A percentile compares a stretch with the other conserved stretches of the same genome.
phyloP scores from a whole-genome alignment of 2,888 invertebrate genomes.

The Ditula angustiorana region DNA sequence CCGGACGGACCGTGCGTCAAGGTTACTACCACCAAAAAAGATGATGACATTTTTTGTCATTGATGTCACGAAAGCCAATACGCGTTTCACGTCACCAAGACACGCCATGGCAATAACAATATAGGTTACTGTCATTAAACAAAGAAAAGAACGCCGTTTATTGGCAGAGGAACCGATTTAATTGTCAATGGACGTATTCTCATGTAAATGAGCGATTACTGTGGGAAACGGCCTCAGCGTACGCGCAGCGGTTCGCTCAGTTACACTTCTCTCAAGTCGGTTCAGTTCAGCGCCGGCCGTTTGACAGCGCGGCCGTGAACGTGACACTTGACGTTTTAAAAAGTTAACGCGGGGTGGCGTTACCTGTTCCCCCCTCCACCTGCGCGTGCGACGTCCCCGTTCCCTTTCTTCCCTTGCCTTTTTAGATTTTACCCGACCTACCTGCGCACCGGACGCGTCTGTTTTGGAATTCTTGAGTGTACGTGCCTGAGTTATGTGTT shows the following conservation, averaged over 20 bases:
- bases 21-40: too few relatives aligned
- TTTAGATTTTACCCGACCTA: conserved; percentile 69
- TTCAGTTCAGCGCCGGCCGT: conserved; percentile 20
- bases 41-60: too few relatives aligned
- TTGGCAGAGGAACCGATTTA: conserved; percentile 23
- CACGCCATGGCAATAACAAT: neutral
- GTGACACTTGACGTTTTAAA: conserved; percentile 20
- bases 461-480: conserved; percentile 47
- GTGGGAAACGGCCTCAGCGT: conserved; percentile 31
- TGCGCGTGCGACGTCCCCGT: conserved; percentile 49
- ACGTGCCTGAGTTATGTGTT: conserved; percentile 49
- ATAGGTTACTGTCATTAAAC: neutral
- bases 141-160: conserved; percentile 7
- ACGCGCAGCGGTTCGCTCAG: neutral
- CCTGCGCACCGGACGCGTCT: conserved; percentile 61
- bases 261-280: neutral
- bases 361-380: conserved; percentile 55
- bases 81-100: neutral
- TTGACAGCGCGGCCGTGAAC: conserved; percentile 19
- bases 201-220: conserved; percentile 29
- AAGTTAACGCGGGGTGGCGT: conserved; percentile 29
- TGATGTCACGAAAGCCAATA: neutral
- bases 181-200: conserved; percentile 32
- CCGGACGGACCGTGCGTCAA: too few relatives aligned
- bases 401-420: conserved; percentile 59